Percentiles rank a stretch among this genome's conserved stretches.
Conservation (phyloP, 1,140 invertebrate genomes). For the Pseudoatta argentina region DNA sequence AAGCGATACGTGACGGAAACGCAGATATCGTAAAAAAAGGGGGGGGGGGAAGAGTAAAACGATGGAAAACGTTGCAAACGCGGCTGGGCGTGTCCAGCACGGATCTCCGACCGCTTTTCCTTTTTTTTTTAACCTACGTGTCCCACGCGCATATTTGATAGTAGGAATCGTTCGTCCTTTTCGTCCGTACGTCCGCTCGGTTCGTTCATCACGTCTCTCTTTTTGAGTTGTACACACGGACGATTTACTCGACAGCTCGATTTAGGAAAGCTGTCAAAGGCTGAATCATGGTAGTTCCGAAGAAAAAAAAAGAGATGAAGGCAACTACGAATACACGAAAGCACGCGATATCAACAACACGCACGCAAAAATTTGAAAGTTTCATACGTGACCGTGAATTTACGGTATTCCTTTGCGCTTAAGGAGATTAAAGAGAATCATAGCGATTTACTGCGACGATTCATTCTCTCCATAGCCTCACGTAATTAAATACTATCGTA, state of each 20-base stretch:
- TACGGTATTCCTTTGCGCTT: conserved; percentile 22
- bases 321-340: neutral
- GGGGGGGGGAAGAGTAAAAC: conserved; percentile 31
- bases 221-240: conserved; percentile 18
- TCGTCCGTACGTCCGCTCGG: conserved; percentile 26
- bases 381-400: neutral
- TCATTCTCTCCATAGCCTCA: neutral
- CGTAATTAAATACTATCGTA: conserved; percentile 36
- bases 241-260: conserved; percentile 34
- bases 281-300: conserved; percentile 6
- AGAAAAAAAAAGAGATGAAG: neutral
- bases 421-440: conserved; percentile 26
- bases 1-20: conserved; percentile 58
- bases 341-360: conserved; percentile 12
- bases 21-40: conserved; percentile 49
- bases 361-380: conserved; percentile 16
- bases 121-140: neutral
- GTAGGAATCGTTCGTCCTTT: conserved; percentile 20
- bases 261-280: conserved; percentile 62
- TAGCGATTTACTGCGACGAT: conserved; percentile 30
- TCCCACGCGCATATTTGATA: conserved; percentile 55
- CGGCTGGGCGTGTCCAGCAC: conserved; percentile 33
- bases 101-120: conserved; percentile 43
- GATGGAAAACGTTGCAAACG: conserved; percentile 61
- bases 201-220: conserved; percentile 10